These are phyloP conservation scores for Dermatemys mawii DNA, from an alignment of 2,113 vertebrate species.

Conservation along the genomic window DNA sequence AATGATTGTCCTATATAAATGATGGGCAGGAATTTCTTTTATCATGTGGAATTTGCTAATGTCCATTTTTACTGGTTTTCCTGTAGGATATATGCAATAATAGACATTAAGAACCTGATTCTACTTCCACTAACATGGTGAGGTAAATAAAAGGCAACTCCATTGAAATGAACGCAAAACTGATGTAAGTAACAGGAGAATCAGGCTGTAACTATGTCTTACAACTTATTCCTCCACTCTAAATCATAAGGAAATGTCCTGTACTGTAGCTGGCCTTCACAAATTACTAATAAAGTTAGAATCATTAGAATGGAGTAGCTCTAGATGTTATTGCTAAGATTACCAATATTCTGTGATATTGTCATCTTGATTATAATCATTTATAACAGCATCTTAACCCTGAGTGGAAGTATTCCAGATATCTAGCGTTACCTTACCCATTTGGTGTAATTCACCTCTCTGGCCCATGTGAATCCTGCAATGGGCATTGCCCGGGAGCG, in stretches of 20 bases:
- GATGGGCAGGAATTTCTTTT: not conserved
- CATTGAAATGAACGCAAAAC: not conserved
- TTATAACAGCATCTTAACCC: not conserved
- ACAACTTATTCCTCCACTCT: rapidly evolving
- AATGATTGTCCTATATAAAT: too few relatives aligned
- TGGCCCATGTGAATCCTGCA: not conserved
- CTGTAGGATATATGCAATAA: not conserved
- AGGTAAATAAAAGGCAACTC: not conserved
- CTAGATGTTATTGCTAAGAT: not conserved
- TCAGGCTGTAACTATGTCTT: not conserved
- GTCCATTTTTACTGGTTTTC: not conserved
- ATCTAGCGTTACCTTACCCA: not conserved
- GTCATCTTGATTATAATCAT: too few relatives aligned
- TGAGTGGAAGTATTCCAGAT: not conserved
- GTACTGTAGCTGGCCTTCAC: not conserved
- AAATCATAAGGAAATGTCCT: not conserved
- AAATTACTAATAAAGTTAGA: not conserved
- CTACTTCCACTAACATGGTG: not conserved
- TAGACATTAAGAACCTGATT: not conserved
- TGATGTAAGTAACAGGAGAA: not conserved
- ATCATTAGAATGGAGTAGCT: not conserved
- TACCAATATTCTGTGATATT: not conserved
- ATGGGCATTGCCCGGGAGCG: not conserved
- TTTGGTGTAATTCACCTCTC: not conserved
- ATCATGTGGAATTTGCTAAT: not conserved